A percentile compares a stretch with the other conserved stretches of the same genome.
Conservation (phyloP, 2,113 vertebrate genomes). For the Upupa epops region DNA sequence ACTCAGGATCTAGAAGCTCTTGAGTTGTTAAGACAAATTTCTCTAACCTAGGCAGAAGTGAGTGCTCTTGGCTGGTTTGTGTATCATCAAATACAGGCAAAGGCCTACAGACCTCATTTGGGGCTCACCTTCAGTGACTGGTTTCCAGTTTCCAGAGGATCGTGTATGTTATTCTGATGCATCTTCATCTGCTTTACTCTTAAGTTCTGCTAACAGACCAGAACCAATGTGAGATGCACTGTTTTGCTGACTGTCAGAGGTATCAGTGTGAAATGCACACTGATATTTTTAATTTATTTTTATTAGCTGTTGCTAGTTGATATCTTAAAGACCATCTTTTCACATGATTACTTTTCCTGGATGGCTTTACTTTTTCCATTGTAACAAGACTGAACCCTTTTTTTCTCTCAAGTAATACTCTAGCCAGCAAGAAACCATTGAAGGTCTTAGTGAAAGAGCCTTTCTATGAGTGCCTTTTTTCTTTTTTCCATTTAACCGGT, state of each 20-base stretch:
- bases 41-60: not conserved
- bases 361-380: slow-evolving; percentile 61
- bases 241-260: not conserved
- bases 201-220: not conserved
- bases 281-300: slow-evolving; percentile 24
- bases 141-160: not conserved
- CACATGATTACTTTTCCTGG: slow-evolving; percentile 57
- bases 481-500: slow-evolving; percentile 50
- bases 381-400: slow-evolving; percentile 53
- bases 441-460: slow-evolving; percentile 55
- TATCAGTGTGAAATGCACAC: not conserved
- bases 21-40: not conserved
- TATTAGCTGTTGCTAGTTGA: slow-evolving; percentile 12
- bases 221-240: not conserved
- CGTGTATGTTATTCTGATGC: not conserved
- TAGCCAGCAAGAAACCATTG: slow-evolving; percentile 36
- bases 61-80: not conserved
- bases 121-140: not conserved
- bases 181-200: not conserved
- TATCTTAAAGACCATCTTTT: slow-evolving; percentile 64
- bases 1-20: not conserved
- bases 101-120: not conserved
- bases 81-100: not conserved
- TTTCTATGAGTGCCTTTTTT: slow-evolving; percentile 55
- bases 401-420: slow-evolving; percentile 61